Evolutionary conservation across 1,140 invertebrate genomes (phyloP).

Genomic region (Drepana arcuata): DNA sequence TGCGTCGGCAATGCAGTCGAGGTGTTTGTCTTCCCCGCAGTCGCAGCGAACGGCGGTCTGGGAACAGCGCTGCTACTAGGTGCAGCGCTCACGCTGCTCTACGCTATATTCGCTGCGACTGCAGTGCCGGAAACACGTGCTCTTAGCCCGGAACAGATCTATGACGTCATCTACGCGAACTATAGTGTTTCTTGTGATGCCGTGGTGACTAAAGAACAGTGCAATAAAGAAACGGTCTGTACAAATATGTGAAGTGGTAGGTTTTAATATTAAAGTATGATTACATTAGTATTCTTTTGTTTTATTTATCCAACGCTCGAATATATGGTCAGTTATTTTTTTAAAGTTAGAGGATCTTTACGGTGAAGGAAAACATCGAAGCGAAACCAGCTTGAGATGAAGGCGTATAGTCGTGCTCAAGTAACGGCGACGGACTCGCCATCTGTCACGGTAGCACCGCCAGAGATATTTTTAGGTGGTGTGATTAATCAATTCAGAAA

Average conservation of each 20-base stretch:
- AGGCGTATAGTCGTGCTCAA: too few relatives aligned
- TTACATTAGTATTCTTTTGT: too few relatives aligned
- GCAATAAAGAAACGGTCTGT: conserved; percentile 3
- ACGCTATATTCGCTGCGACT: conserved; percentile 18
- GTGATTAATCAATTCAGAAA: too few relatives aligned
- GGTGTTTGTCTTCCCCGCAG: conserved; percentile 29
- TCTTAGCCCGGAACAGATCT: conserved; percentile 25
- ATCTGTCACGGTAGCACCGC: too few relatives aligned
- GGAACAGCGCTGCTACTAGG: conserved; percentile 21
- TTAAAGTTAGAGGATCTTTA: too few relatives aligned
- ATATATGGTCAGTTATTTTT: too few relatives aligned
- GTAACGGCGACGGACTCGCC: too few relatives aligned
- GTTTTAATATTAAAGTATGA: too few relatives aligned
- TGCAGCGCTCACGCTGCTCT: conserved; percentile 23
- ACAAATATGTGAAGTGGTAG: conserved; percentile 12
- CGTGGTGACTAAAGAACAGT: background rate
- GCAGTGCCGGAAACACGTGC: conserved; percentile 31
- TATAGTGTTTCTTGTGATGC: background rate
- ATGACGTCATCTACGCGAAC: conserved; percentile 14
- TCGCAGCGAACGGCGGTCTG: conserved; percentile 17
- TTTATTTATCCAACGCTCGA: too few relatives aligned
- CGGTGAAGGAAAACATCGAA: too few relatives aligned
- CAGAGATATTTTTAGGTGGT: too few relatives aligned
- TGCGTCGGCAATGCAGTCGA: conserved; percentile 34
- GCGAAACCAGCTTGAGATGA: too few relatives aligned